Base-by-base conservation (phyloP, 2,797 vertebrate genomes). In the Melanotaenia maccullochi region DNA sequence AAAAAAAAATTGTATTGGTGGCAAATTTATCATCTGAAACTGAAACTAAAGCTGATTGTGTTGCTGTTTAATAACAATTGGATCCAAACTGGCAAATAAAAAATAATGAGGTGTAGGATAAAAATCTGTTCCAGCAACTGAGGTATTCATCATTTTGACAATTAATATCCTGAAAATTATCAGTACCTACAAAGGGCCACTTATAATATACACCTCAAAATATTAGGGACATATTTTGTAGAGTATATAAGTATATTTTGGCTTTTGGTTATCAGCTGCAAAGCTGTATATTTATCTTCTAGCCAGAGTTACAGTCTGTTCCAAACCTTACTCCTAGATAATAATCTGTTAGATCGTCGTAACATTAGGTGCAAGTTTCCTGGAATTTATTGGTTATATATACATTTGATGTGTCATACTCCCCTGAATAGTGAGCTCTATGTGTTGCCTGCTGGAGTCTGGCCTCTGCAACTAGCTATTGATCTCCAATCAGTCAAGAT, bases 401-500 rank as follows among this genome's bases (percentile, higher is more conserved):
- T 81, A 54, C 38, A 52, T 76, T 72, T 73, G 42, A 58, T 55
- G 56, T 83, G 75, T 60, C 64, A n/a, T 73, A 66, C 65, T 36
- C 44, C 38, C 52, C 36, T 54, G 60, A 2, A 42, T 44, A 47
- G 24, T 73, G 59, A 71, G 18, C 0, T 68, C 55, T 35, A 7
- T 30, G 24, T 38, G 44, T 25, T 57, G 11, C 3, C 67, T 52
- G 59, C 20, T 40, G 16, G 58, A 73, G 47, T 52, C 69, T 36
- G 13, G 47, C 70, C 75, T 63, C 68, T 60, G 60, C 16, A 61
- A 65, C 72, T 40, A 49, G 60, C 18, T 72, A 93, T 91, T 84
- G 91, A 93, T 91, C 74, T 67, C 16, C 79, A 58, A 78, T 88
- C 86, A 77, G n/a, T 85, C 82, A 28, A 47, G 61, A 71, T 44